Conservation (phyloP, 2,888 invertebrate genomes). For the Melinaea marsaeus region DNA sequence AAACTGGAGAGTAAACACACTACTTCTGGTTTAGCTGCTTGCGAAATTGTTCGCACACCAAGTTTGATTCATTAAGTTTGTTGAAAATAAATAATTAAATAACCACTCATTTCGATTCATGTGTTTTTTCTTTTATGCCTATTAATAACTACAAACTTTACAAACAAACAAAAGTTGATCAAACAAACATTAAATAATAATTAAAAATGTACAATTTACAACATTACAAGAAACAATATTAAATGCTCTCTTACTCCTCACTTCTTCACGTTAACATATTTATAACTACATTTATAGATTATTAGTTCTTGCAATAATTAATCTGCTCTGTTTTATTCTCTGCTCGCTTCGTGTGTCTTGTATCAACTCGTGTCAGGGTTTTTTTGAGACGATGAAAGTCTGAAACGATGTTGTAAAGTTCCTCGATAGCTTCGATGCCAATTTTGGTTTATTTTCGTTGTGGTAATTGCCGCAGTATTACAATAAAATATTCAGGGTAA, state of each 20-base stretch:
- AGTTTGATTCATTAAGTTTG: not conserved
- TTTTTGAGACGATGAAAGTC: slow-evolving; percentile 1
- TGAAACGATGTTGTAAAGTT: slow-evolving; percentile 6
- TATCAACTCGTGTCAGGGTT: slow-evolving; percentile 7
- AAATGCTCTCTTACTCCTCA: too few relatives aligned
- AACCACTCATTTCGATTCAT: not conserved
- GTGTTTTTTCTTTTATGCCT: not conserved
- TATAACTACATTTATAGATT: not conserved
- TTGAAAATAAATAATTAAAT: not conserved
- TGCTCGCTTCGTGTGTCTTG: not conserved
- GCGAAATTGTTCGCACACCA: not conserved
- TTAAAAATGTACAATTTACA: too few relatives aligned
- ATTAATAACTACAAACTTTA: too few relatives aligned
- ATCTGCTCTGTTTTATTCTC: not conserved
- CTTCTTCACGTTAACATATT: not conserved
- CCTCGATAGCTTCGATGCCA: slow-evolving; percentile 1
- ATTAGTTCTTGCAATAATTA: not conserved
- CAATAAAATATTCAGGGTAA: not conserved
- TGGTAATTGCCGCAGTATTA: not conserved
- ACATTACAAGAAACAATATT: too few relatives aligned
- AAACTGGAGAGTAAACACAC: slow-evolving; percentile 1
- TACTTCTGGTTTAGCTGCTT: not conserved
- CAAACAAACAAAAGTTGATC: too few relatives aligned
- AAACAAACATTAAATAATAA: too few relatives aligned
- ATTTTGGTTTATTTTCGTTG: not conserved